Base-by-base conservation (phyloP, 2,797 vertebrate species). In the Pseudochaenichthys georgianus region DNA sequence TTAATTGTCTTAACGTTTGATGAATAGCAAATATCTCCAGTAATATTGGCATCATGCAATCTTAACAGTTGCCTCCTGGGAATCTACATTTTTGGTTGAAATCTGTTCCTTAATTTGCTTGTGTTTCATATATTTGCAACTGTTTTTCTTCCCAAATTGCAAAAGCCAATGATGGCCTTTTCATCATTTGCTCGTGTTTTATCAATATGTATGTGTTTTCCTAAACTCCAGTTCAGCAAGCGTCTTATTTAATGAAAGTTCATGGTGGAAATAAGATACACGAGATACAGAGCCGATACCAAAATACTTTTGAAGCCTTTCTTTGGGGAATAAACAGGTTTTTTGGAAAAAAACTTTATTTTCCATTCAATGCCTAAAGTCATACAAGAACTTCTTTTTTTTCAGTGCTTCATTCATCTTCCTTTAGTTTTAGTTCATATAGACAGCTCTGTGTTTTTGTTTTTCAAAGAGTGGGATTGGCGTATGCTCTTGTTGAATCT, bases 401-500 rank as follows among this genome's bases (percentile, higher is more conserved):
- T 43, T 11, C 9, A 13, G 34, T 34, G 4, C 42, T 13, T 13
- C 57, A 31, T 75, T 69, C 69, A 69, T 89, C 71, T 64, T 51
- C 48, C 43, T 15, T 38, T 38, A 38, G 34, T 9, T 38, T 38
- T 38, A 38, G 34, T 38, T 7, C 34, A 38, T 38, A 47, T 74
- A 41, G 23, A 50, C 65, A 83, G 70, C 50, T 73, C 54, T 31
- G 50, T 59, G 16, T 74, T 86, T 73, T 4, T 77, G 75, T 82
- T 84, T 70, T 81, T 79, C 43, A 48, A 54, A 81, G 57, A 69
- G 59, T 23, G 76, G 67, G 70, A 83, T 86, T 82, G 78, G 61
- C 60, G 61, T 58, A 82, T 78, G 61, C 16, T 71, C 64, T 60
- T 52, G 48, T 83, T 52, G 77, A 57, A 81, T 28, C 50, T 51